Conservation (phyloP, 2,888 invertebrate species). For the Ennomos fuscantarius region DNA sequence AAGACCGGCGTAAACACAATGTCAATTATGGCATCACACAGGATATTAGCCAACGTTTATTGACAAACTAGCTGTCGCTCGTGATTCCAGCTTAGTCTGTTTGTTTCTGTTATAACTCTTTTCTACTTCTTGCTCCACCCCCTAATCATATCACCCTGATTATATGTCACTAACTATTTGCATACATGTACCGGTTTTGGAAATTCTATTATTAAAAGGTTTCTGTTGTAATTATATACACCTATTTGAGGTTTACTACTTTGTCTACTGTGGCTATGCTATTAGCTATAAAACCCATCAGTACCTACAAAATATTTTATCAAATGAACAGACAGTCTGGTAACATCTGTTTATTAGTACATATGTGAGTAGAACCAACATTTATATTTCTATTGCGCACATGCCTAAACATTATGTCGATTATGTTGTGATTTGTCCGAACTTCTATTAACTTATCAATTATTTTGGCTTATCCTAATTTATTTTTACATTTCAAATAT, state of each 20-base stretch:
- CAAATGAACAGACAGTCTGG: background rate
- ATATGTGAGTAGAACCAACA: background rate
- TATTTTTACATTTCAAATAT: too few relatives aligned
- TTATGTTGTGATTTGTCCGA: conserved; percentile 12
- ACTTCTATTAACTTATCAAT: conserved; percentile 5
- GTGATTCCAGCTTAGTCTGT: background rate
- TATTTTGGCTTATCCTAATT: background rate
- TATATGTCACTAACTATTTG: too few relatives aligned
- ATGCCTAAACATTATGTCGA: conserved; percentile 10
- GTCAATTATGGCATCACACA: conserved; percentile 29
- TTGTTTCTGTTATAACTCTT: too few relatives aligned
- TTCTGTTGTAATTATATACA: too few relatives aligned
- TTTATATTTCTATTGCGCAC: conserved; percentile 8
- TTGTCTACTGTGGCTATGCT: too few relatives aligned
- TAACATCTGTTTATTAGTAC: too few relatives aligned
- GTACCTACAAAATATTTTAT: background rate
- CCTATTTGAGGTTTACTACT: too few relatives aligned
- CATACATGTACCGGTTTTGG: too few relatives aligned
- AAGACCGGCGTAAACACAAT: conserved; percentile 25
- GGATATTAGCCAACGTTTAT: conserved; percentile 30
- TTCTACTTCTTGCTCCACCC: too few relatives aligned
- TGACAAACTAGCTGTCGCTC: background rate
- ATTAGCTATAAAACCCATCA: background rate
- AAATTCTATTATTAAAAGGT: too few relatives aligned
- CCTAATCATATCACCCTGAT: too few relatives aligned